Percentiles rank a stretch among this genome's conserved stretches.
Evolutionary conservation across 1,140 invertebrate genomes (phyloP).

Genomic region (Hyphantria cunea): DNA sequence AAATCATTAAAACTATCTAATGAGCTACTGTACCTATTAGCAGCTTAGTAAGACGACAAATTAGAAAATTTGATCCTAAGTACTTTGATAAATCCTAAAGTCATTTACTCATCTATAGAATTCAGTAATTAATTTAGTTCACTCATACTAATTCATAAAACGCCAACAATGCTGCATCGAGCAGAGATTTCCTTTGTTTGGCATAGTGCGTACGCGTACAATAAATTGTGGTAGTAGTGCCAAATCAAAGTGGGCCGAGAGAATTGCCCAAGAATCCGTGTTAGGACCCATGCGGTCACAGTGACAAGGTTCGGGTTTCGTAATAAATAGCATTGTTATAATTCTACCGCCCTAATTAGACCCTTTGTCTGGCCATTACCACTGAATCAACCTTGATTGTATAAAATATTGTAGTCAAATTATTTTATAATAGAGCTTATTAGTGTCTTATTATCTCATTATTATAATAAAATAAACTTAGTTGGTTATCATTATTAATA

Average conservation of each 20-base stretch:
- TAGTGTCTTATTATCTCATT: not conserved
- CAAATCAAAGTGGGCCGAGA: constrained; percentile 32
- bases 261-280: constrained; percentile 34
- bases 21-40: too few species aligned
- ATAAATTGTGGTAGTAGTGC: constrained; percentile 12
- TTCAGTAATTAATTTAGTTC: constrained; percentile 15
- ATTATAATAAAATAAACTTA: too few species aligned
- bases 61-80: too few species aligned
- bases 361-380: constrained; percentile 23
- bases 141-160: constrained; percentile 14
- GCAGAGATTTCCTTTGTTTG: constrained; percentile 20
- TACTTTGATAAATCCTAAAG: not conserved
- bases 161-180: constrained; percentile 8
- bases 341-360: constrained; percentile 30
- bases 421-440: not conserved
- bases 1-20: too few species aligned
- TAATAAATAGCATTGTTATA: constrained; percentile 42
- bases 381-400: constrained; percentile 15
- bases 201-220: constrained; percentile 9
- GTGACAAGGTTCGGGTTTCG: constrained; percentile 33
- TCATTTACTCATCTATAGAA: not conserved
- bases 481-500: too few species aligned
- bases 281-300: constrained; percentile 35
- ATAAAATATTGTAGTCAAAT: constrained; percentile 7
- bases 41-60: too few species aligned